Evolutionary conservation across 1,140 invertebrate species (phyloP).

Genomic region (Pachypsylla venusta): DNA sequence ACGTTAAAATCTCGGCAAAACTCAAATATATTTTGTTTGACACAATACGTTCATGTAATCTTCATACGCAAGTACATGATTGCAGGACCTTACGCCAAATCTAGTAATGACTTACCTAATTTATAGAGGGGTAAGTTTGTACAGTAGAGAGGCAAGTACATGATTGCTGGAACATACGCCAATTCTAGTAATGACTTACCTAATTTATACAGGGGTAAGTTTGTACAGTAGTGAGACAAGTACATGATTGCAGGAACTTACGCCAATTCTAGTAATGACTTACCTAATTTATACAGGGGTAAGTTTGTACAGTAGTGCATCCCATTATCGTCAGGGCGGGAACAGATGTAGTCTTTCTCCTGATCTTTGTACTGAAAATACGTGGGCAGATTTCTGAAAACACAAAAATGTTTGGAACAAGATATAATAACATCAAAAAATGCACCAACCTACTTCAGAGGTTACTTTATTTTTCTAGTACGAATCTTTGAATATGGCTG

Average conservation of each 20-base stretch:
- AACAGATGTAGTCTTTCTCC: conserved; percentile 96
- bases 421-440: no score
- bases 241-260: conserved; percentile 45
- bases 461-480: no score
- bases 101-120: conserved; percentile 27
- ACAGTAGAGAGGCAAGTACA: conserved; percentile 63
- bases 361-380: conserved; percentile 61
- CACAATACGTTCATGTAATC: no score
- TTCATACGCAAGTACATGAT: conserved; percentile 33
- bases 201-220: conserved; percentile 58
- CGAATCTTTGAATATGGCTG: no score
- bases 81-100: conserved; percentile 49
- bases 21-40: no score
- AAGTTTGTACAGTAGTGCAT: conserved; percentile 85
- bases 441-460: no score
- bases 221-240: conserved; percentile 70
- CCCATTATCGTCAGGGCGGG: conserved; percentile 78
- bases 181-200: conserved; percentile 34
- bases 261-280: conserved; percentile 36
- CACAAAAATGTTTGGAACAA: no score
- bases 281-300: conserved; percentile 43
- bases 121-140: conserved; percentile 62
- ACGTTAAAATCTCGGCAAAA: no score
- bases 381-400: conserved; percentile 45
- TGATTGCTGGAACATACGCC: conserved; percentile 50